These are phyloP conservation scores for Picathartes gymnocephalus DNA, from an alignment of 2,113 vertebrate genomes.

Conservation along the genomic window DNA sequence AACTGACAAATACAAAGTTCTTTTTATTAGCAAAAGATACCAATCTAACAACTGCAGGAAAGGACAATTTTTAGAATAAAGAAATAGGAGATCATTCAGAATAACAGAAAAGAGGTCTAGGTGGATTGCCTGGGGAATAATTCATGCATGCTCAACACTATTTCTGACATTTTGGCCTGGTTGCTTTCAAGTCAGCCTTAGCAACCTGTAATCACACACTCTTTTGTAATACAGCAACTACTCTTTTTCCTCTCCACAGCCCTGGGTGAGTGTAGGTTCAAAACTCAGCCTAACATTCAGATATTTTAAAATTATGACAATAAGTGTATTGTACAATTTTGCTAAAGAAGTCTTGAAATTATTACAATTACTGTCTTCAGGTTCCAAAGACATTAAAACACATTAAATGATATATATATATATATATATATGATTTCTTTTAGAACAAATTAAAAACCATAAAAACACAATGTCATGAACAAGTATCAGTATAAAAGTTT, in stretches of 20 bases:
- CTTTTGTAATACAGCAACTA: background rate
- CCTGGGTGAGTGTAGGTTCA: background rate
- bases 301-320: background rate
- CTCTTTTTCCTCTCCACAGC: background rate
- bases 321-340: background rate
- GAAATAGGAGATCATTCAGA: background rate
- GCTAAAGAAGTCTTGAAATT: background rate
- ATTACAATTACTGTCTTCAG: background rate
- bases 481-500: background rate
- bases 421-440: background rate
- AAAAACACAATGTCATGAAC: background rate
- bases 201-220: background rate
- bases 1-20: background rate
- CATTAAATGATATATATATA: background rate
- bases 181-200: conserved; percentile 14
- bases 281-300: background rate
- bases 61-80: background rate
- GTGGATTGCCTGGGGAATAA: background rate
- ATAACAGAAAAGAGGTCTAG: background rate
- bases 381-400: background rate
- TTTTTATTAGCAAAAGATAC: background rate
- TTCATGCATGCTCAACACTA: background rate
- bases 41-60: background rate
- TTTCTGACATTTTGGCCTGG: background rate
- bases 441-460: background rate